Evolutionary conservation across 2,113 vertebrate species (phyloP), one percentile per base, ranked within the genome.

Genomic region (Morone saxatilis): DNA sequence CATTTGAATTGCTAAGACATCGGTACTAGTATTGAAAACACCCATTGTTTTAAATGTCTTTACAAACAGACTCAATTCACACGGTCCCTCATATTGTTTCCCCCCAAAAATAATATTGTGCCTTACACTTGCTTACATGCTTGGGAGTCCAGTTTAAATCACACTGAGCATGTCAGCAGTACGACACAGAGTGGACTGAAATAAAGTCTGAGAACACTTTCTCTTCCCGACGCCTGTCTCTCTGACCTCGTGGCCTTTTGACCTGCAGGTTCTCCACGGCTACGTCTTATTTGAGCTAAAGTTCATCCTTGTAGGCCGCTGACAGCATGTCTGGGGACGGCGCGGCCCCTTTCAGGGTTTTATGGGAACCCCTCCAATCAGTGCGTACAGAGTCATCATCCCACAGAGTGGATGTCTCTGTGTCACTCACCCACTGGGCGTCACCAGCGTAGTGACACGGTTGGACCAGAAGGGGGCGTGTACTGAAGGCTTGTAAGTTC

Each of bases 331-430:
- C 93, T 1, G 94, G 51, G 0, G 94, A 71, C 5, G 92, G 86
- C 4, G 83, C 73, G 0, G 94, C 78, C 13, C 94, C 97, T 20
- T 98, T 98, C 53, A 97, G 93, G 8, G 94, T 97, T 93, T 99
- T 99, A 63, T 96, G 96, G 0, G 98, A 98, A 48, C 98, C 97
- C 1, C 94, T 96, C 98, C 97, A 99, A 80, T 96, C 97, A 0
- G 97, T 96, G 76, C 94, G 95, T 12, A 95, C 96, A 1, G 94
- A 60, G 90, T 99, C 98, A 0, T 99, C 95, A 0, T 99, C 97
- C 98, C 98, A 99, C 86, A 97, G 95, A 0, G 98, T 99, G 31
- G 98, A 99, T 0, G 97, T 98, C 92, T 99, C 98, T 0, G 98
- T 99, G 95, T 99, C 98, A 0, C 98, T 99, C 90, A 97, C 94